phyloP scores from a whole-genome alignment of 2,797 vertebrate genomes.

The Vespertilio murinus region DNA sequence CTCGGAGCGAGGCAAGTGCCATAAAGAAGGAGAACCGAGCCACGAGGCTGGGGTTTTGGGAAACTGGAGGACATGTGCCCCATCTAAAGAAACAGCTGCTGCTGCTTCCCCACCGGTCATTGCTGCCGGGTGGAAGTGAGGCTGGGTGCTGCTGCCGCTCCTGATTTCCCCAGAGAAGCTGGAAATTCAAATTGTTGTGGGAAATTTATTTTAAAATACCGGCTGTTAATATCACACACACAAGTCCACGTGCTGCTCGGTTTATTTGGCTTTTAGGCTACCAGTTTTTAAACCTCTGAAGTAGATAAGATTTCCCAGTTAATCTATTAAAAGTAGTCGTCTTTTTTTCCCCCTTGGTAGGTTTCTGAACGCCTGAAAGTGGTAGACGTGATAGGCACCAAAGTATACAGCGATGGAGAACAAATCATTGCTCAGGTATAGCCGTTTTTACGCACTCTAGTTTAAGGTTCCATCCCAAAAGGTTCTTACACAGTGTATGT shows the following conservation, averaged over 20 bases:
- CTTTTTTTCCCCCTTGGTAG: conserved; percentile 82
- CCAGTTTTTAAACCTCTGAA: not conserved
- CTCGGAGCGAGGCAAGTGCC: conserved; percentile 18
- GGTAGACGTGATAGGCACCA: conserved; percentile 96
- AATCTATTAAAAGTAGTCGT: not conserved
- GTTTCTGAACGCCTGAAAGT: conserved; percentile 98
- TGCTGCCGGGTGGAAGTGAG: not conserved
- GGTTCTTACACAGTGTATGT: not conserved
- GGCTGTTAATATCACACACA: not conserved
- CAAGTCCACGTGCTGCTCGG: not conserved
- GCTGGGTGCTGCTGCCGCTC: not conserved
- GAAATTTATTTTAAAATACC: conserved; percentile 20
- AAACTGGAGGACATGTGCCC: not conserved
- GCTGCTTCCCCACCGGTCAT: not conserved
- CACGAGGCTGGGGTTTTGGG: not conserved
- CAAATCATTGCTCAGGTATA: conserved; percentile 98
- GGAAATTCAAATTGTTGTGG: conserved; percentile 6
- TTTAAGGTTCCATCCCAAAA: conserved; percentile 2
- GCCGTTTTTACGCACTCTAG: conserved; percentile 27
- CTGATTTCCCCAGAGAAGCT: conserved; percentile 28
- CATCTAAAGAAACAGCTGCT: conserved; percentile 29
- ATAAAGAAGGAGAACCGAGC: not conserved
- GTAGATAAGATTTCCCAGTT: not conserved
- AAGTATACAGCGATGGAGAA: conserved; percentile 93
- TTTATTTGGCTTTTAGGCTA: not conserved